Base-by-base conservation (phyloP, 2,888 invertebrate genomes). In the Hermaeophaga mercurialis region DNA sequence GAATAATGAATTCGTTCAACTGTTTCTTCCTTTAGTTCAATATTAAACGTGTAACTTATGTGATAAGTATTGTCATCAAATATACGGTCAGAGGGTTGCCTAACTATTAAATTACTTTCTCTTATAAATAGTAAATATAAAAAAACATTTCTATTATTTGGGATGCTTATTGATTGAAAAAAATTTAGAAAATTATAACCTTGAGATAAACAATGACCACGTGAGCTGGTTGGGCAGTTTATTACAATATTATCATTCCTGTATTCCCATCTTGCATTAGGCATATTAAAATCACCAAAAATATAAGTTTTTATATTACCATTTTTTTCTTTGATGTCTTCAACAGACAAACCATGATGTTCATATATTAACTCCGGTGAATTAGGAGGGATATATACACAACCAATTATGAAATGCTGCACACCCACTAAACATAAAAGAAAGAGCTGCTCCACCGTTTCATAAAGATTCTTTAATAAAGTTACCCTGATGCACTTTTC, bases 21-120 rank as follows among this genome's bases (percentile, higher is more conserved):
- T 6, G 7, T 7, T 9, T 7, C 9, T 44, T 24, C 24, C 14
- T 24, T 24, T 12, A 44, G n/a, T 8, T 3, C 12, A 11, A 44
- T 44, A n/a, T 14, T 22, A 44, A 19, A 44, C 3, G n/a, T 44
- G 11, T 44, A 44, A 43, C 22, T 43, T 9, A 43, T 43, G 19
- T 43, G 43, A 43, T 43, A 19, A 11, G n/a, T 11, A 18, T 11
- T 43, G n/a, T 43, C 19, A 18, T 18, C 9, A 11, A 6, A 18
- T 18, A 19, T 43, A 11, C n/a, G n/a, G n/a, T 8, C 43, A 43
- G 7, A 7, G 22, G 22, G 5, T 22, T 22, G 22, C 5, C n/a
- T n/a, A n/a, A n/a, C n/a, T n/a, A n/a, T n/a, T n/a, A 22, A 4
- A 22, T 22, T 22, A 22, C 22, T 22, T 22, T 5, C 22, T 22